phyloP scores from a whole-genome alignment of 2,888 invertebrate species.

The Lepetodrilus schrolli region DNA sequence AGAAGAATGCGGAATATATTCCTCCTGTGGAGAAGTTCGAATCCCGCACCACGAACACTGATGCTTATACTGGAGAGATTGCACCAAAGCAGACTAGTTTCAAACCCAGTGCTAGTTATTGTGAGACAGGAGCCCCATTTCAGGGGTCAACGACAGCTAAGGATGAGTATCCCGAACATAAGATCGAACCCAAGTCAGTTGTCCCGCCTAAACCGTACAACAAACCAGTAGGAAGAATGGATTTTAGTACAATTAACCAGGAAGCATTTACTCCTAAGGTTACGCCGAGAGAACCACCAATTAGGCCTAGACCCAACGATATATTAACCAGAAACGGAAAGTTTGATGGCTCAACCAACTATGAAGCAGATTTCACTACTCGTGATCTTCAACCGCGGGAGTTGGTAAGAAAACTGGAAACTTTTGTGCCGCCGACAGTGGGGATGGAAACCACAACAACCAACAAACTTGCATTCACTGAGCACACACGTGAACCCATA shows the following conservation, averaged over 20 bases:
- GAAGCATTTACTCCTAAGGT: constrained; percentile 68
- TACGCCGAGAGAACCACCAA: constrained; percentile 35
- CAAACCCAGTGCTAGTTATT: constrained; percentile 56
- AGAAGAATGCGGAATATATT: constrained; percentile 44
- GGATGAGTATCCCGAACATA: constrained; percentile 52
- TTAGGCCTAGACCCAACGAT: constrained; percentile 33
- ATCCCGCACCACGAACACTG: constrained; percentile 53
- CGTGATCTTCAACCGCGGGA: neutral
- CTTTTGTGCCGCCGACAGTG: neutral
- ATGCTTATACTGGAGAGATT: constrained; percentile 48
- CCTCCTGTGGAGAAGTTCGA: constrained; percentile 60
- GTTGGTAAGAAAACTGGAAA: neutral
- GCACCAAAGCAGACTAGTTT: constrained; percentile 46
- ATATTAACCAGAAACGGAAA: constrained; percentile 31
- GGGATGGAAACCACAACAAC: constrained; percentile 25
- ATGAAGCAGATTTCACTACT: constrained; percentile 40
- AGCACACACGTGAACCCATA: constrained; percentile 33
- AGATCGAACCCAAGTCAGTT: constrained; percentile 28
- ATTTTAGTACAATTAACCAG: constrained; percentile 67
- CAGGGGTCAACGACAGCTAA: constrained; percentile 62
- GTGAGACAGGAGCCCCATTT: constrained; percentile 60
- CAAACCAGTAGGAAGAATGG: constrained; percentile 69
- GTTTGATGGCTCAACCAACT: constrained; percentile 49
- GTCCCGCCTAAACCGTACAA: constrained; percentile 36
- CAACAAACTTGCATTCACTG: constrained; percentile 27